phyloP scores from a whole-genome alignment of 2,888 invertebrate genomes.

The Chelonus formosanus region DNA sequence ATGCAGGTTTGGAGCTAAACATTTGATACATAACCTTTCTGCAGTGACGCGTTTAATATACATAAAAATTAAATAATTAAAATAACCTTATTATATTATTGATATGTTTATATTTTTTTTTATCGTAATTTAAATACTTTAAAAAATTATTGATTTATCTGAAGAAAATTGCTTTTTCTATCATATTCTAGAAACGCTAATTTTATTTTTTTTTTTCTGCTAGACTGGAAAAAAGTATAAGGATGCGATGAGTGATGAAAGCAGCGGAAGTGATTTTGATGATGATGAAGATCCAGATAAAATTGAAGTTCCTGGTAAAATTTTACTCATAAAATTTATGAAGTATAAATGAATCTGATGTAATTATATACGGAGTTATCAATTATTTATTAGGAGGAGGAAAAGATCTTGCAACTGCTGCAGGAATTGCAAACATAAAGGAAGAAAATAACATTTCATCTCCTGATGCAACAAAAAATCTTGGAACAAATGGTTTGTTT shows the following conservation, averaged over 20 bases:
- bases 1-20: constrained; percentile 37
- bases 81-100: background rate
- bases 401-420: constrained; percentile 85
- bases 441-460: constrained; percentile 62
- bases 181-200: background rate
- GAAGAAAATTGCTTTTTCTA: constrained; percentile 2
- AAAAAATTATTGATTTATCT: constrained; percentile 19
- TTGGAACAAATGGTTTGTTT: constrained; percentile 51
- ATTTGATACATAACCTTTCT: constrained; percentile 40
- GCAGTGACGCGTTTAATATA: constrained; percentile 6
- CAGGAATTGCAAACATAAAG: constrained; percentile 71
- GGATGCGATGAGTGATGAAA: constrained; percentile 66
- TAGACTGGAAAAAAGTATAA: constrained; percentile 55
- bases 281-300: constrained; percentile 92
- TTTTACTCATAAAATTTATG: constrained; percentile 7
- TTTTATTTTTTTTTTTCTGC: constrained; percentile 20
- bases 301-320: constrained; percentile 86
- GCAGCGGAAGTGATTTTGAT: constrained; percentile 77
- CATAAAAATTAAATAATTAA: constrained; percentile 1
- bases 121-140: background rate
- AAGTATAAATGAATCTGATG: constrained; percentile 5
- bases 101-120: background rate
- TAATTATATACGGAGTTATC: background rate
- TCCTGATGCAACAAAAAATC: constrained; percentile 46
- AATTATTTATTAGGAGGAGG: constrained; percentile 75